These are phyloP conservation scores for Euphydryas editha DNA, from an alignment of 2,888 invertebrate species.

Conservation along the genomic window DNA sequence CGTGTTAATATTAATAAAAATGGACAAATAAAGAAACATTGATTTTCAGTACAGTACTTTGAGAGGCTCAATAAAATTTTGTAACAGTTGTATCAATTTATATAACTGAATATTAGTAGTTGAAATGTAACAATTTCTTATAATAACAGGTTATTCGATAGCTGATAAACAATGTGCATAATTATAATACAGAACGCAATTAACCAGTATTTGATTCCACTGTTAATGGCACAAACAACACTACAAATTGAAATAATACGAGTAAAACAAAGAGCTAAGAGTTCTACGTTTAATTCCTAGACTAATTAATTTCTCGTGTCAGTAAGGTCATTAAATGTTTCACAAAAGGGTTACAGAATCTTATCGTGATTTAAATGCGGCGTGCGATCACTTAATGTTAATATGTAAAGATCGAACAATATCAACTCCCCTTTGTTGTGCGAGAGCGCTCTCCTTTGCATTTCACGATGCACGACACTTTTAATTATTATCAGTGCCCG, in stretches of 20 bases:
- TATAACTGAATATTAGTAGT: too few species aligned
- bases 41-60: too few species aligned
- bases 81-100: not conserved
- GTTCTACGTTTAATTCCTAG: conserved; percentile 7
- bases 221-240: conserved; percentile 5
- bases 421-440: conserved; percentile 77
- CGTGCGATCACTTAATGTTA: conserved; percentile 54
- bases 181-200: conserved; percentile 20
- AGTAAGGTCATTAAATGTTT: conserved; percentile 58
- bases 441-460: conserved; percentile 81
- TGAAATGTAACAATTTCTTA: not conserved
- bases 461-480: conserved; percentile 74
- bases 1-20: too few species aligned
- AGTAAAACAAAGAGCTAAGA: not conserved
- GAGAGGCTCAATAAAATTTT: not conserved
- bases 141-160: too few species aligned
- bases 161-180: conserved; percentile 5
- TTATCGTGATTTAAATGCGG: conserved; percentile 49
- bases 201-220: conserved; percentile 12
- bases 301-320: conserved; percentile 54
- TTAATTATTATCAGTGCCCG: conserved; percentile 60
- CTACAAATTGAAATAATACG: conserved; percentile 3
- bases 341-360: conserved; percentile 61
- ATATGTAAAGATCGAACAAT: conserved; percentile 45
- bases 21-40: too few species aligned